Evolutionary conservation across 2,888 invertebrate species (phyloP), one percentile per base, ranked within the genome.

Genomic region (Spodoptera picta): DNA sequence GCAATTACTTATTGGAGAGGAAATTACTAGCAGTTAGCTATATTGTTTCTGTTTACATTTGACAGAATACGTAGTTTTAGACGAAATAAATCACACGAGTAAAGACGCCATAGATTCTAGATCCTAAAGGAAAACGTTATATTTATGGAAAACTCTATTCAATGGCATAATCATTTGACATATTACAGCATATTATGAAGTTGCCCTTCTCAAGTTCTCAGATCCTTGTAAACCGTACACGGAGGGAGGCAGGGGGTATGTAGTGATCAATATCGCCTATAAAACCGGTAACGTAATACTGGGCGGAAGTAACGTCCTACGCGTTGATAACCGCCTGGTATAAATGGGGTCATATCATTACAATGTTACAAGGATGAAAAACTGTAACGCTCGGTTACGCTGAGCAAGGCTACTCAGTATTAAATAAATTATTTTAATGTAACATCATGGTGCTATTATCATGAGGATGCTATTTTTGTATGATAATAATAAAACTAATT

Each of bases 261-360:
- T 57, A 48, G 52, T 52, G 65, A 68, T 69, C 55, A 57, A 57
- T 58, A 65, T 68, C 65, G 60, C 59, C 41, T 59, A 45, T 44
- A 57, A 59, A 60, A 56, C 48, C 19, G 55, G 58, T 69, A 85
- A 82, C 75, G 70, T 76, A 79, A 81, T 75, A 80, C 68, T 49
- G 79, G 67, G 63, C 83, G 87, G 87, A 88, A 87, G 81, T 78
- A 71, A 80, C 88, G 85, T 90, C 92, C 91, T 90, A 84, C 80
- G 77, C 71, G 69, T 70, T 90, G 90, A 92, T 93, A 92, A 82
- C 74, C 73, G 80, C 87, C 87, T 87, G 80, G 86, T 90, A 82
- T 81, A 87, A 90, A 84, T 91, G 86, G 69, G 91, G 92, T 90
- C 92, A 90, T 85, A 85, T 86, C 87, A 84, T 84, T 90, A 88